Base-by-base conservation (phyloP, 2,113 vertebrate species). In the Brachirus orientalis region DNA sequence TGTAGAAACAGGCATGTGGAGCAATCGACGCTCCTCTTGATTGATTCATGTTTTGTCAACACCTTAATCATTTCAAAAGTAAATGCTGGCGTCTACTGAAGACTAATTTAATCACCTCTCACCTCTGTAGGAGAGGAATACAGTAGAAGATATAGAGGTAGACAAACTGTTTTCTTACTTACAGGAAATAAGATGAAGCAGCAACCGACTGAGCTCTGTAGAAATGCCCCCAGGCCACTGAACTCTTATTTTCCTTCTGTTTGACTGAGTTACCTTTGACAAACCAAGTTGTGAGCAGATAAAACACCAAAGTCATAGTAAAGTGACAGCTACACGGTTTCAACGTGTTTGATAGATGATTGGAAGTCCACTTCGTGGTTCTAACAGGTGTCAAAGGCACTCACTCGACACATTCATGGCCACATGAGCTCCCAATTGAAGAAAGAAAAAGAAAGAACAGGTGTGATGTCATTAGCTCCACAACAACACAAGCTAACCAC, bases 361-460 rank as follows among this genome's bases (percentile, higher is more conserved):
- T n/a, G 51, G 4, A 64, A 46, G 20, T 18, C 36, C 50, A 44
- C 55, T 17, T 55, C 19, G 8, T 3, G 10, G 37, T 65, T 72
- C 37, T 9, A 75, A 77, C 72, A 75, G 54, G 59, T 63, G 71
- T 63, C 46, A 60, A 68, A 64, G 63, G 40, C 74, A 14, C 40
- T 53, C 35, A 7, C 28, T 43, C 28, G 8, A 18, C 65, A 33
- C 52, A 14, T 51, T 61, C 71, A 60, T 58, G 67, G 43, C 47
- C 19, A 45, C 11, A 46, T 54, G 43, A 62, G 82, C 57, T 37
- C 70, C 63, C 58, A 16, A 65, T 62, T 64, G 68, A 53, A 56
- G 77, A 54, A 57, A 76, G 82, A 82, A 76, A 75, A 55, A 18
- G 69, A 88, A 87, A n/a, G 69, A 88, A 87, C 86, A 87, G 83